Evolutionary conservation across 2,113 vertebrate genomes (phyloP), one percentile per base, ranked within the genome.

Genomic region (Petroica traversi): DNA sequence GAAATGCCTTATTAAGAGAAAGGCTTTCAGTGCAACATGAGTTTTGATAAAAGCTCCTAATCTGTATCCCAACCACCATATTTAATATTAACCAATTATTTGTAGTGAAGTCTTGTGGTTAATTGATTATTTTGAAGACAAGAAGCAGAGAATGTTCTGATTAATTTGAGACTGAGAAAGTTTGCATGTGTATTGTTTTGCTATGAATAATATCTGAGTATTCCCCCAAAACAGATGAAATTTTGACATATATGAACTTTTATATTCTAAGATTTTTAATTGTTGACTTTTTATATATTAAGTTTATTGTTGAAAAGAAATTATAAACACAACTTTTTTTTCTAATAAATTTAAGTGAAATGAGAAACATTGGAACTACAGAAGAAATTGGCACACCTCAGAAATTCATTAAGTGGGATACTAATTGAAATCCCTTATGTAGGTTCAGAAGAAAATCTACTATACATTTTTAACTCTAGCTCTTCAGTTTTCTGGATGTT

Each of bases 51-150:
- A 93, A 59, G 13, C 68, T 86, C 93, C 85, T 93, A 78, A 94
- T 96, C 82, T 96, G 33, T 94, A 96, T 95, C 95, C 92, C 77
- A 41, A 41, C 16, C 24, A 62, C 34, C 25, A 34, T 61, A 89
- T 82, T 95, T 93, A 94, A 92, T 96, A 88, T 51, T 33, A 73
- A 90, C 95, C 69, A 94, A 43, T 92, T 94, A 95, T 83, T 94
- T 92, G 69, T 46, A 82, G 40, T 72, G 84, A 94, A 97, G 45
- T 38, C 80, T 95, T 69, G 55, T 69, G 15, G 40, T 72, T 94
- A 95, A 96, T 77, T 93, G 86, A 92, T 93, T 94, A 59, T 87
- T 97, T 91, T 71, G 34, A 85, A 96, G 89, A 89, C 46, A 92
- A 67, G 59, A 54, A 52, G 13, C 24, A 85, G 54, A 66, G 41